A percentile compares a stretch with the other conserved stretches of the same genome.
Evolutionary conservation across 53 echinoderm and acorn worm species (phyloP).

Genomic region (Luidia sarsii): DNA sequence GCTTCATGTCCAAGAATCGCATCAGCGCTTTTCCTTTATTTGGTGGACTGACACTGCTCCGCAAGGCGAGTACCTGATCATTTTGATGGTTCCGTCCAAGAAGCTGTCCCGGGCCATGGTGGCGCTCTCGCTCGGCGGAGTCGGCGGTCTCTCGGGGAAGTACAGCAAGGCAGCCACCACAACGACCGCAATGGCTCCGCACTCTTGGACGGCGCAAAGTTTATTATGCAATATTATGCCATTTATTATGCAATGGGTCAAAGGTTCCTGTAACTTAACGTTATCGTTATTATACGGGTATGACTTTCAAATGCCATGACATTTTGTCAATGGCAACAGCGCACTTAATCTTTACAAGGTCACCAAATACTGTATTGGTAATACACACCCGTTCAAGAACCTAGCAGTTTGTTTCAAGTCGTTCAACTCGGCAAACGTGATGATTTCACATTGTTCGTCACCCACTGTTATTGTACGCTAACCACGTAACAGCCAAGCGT

Average conservation of each 20-base stretch:
- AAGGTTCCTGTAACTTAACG: background rate
- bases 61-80: constrained; percentile 63
- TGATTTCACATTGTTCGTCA: too few relatives aligned
- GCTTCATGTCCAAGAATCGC: background rate
- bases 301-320: too few relatives aligned
- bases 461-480: too few relatives aligned
- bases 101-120: constrained; percentile 57
- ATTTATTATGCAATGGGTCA: background rate
- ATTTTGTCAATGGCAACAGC: too few relatives aligned
- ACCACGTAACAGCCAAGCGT: too few relatives aligned
- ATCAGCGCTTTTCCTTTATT: background rate
- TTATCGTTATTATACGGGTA: background rate
- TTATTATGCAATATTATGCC: background rate
- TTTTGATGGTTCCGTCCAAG: constrained; percentile 37
- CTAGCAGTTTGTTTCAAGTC: too few relatives aligned
- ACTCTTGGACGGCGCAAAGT: too few relatives aligned
- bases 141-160: constrained; percentile 74
- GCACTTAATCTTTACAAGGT: too few relatives aligned
- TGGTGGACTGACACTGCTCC: background rate
- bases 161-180: constrained; percentile 66
- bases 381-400: too few relatives aligned
- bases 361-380: too few relatives aligned
- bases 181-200: constrained; percentile 56
- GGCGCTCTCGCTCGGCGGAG: constrained; percentile 77
- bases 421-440: too few relatives aligned